Base-by-base conservation (phyloP, 2,888 invertebrate genomes). In the Brachycybe producta region DNA sequence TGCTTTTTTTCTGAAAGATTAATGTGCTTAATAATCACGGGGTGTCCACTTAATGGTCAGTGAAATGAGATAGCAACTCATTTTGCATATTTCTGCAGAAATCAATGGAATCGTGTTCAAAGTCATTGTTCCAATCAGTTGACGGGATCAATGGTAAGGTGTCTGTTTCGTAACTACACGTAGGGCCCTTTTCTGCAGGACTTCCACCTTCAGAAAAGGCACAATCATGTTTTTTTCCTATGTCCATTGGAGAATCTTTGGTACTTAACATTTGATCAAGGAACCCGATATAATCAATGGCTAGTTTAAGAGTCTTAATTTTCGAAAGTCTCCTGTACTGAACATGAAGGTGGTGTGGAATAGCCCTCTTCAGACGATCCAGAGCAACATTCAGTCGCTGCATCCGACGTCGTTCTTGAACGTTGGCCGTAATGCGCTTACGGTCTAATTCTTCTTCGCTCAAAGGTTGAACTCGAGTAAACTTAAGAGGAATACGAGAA, bases 371-470 rank as follows among this genome's bases (percentile, higher is more conserved):
- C n/a, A 50, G 44, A n/a, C 21, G 21, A n/a, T 50, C 44, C 26
- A 50, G 28, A n/a, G 50, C 50, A 13, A 17, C 32, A 28, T 50
- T 50, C 19, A 50, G 44, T 13, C 44, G 35, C 24, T 38, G 50
- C 50, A 50, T 50, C n/a, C 50, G 30, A 32, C 35, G 32, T 44
- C 50, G 13, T 44, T 50, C 50, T 17, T 50, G 50, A 13, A 50
- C 28, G 23, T 50, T 50, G 34, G 50, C 50, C 15, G 44, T 50
- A 15, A 50, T 34, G 17, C 50, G 17, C 24, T 35, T 30, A 5
- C 50, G 45, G 19, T 50, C 50, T n/a, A 50, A 24, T 17, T 50
- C 50, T 24, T 43, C 50, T 24, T 43, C 50, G 19, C 30, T 35
- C 24, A 50, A 35, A 7, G 27, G 24, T 27, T 21, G 11, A 2